Percentiles rank a stretch among this genome's conserved stretches.
Evolutionary conservation across 2,113 vertebrate species (phyloP).

Genomic region (Amblyornis subalaris): DNA sequence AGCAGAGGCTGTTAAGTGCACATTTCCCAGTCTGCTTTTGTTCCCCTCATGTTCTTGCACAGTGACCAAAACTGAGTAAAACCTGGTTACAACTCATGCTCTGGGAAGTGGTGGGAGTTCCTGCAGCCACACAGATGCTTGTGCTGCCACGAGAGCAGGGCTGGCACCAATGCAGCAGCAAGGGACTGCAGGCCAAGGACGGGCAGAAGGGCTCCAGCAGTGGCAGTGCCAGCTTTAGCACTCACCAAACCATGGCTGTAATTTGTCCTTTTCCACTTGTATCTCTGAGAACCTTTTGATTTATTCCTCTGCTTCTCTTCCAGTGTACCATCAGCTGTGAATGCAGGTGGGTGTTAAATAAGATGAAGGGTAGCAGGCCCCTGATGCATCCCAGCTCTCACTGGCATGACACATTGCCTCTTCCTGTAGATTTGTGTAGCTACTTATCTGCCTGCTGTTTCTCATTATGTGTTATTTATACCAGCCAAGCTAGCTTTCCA

Average conservation of each 20-base stretch:
- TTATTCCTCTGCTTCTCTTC: background rate
- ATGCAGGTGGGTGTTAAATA: background rate
- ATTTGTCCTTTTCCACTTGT: background rate
- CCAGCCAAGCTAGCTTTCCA: background rate
- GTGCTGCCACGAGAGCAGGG: background rate
- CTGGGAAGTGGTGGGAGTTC: background rate
- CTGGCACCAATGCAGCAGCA: rapidly evolving
- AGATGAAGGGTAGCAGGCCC: background rate
- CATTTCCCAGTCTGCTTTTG: background rate
- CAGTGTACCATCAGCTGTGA: background rate
- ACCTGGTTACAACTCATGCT: background rate
- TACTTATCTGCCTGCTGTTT: slow-evolving; percentile 30
- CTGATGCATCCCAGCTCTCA: background rate
- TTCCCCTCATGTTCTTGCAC: rapidly evolving
- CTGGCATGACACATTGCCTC: background rate
- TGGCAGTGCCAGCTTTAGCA: background rate
- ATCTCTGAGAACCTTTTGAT: background rate
- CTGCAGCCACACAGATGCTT: background rate
- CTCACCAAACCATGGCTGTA: background rate
- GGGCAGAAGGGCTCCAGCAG: background rate
- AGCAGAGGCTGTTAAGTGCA: background rate
- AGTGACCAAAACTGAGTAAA: background rate
- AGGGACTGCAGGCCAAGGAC: background rate
- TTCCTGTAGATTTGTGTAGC: background rate
- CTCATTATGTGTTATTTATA: slow-evolving; percentile 34